Evolutionary conservation across 2,113 vertebrate genomes (phyloP).

Genomic region (Vulpes vulpes): DNA sequence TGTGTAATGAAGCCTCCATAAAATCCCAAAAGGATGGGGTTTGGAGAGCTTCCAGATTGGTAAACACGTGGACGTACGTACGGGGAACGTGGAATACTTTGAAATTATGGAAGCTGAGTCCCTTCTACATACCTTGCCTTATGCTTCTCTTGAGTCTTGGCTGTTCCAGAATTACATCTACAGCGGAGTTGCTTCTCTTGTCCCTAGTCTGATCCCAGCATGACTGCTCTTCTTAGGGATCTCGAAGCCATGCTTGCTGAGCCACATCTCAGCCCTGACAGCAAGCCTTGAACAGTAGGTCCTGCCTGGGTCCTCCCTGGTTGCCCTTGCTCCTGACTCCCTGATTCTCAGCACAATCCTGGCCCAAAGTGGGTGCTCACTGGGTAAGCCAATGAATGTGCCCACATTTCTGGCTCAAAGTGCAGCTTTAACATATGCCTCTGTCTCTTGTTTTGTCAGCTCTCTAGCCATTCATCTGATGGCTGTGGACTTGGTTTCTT

Average conservation of each 20-base stretch:
- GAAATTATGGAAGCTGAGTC: not conserved
- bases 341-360: not conserved
- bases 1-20: not conserved
- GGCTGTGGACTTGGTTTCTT: slow-evolving; percentile 24
- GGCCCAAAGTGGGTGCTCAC: not conserved
- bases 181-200: not conserved
- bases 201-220: not conserved
- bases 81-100: too few relatives aligned
- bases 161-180: not conserved
- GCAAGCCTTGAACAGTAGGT: not conserved
- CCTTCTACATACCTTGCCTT: not conserved
- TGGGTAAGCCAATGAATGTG: not conserved
- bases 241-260: not conserved
- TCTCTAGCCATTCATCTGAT: not conserved
- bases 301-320: not conserved
- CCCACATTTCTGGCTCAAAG: not conserved
- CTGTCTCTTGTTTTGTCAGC: not conserved
- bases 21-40: not conserved
- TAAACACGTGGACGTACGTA: too few relatives aligned
- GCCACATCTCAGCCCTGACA: not conserved
- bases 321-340: not conserved
- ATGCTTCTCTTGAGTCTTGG: not conserved
- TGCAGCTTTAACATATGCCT: not conserved
- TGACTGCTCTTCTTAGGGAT: not conserved
- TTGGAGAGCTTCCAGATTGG: not conserved